phyloP scores from a whole-genome alignment of 1,140 invertebrate species.

The Microplitis demolitor region DNA sequence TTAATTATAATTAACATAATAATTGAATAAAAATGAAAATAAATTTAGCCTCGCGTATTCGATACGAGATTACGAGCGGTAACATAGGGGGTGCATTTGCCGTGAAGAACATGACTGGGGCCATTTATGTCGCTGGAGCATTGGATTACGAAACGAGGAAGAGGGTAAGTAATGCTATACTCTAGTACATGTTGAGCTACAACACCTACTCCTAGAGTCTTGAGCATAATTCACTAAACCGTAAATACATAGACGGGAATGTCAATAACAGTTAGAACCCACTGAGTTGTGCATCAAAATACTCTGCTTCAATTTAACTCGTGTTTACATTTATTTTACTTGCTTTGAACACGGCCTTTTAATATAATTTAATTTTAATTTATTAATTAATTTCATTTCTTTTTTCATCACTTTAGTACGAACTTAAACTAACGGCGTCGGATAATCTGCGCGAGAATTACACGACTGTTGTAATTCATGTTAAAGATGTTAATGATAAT shows the following conservation, averaged over 20 bases:
- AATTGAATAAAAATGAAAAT: background rate
- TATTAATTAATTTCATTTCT: background rate
- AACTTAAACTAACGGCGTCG: conserved; percentile 88
- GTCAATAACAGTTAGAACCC: conserved; percentile 18
- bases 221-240: background rate
- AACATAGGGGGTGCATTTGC: conserved; percentile 97
- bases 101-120: conserved; percentile 96
- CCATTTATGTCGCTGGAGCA: conserved; percentile 94
- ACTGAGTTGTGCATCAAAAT: too few species aligned
- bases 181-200: too few species aligned
- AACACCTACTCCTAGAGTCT: background rate
- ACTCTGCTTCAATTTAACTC: too few species aligned
- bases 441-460: conserved; percentile 96
- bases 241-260: conserved; percentile 14
- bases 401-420: conserved; percentile 70
- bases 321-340: background rate
- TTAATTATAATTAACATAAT: background rate
- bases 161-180: conserved; percentile 65
- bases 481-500: conserved; percentile 94
- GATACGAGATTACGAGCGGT: conserved; percentile 98
- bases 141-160: conserved; percentile 91
- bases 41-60: conserved; percentile 90
- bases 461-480: conserved; percentile 93
- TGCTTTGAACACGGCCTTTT: too few species aligned
- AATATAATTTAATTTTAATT: background rate